Evolutionary conservation across 2,888 invertebrate species (phyloP).

Genomic region (Paralinhomoeus sp.): DNA sequence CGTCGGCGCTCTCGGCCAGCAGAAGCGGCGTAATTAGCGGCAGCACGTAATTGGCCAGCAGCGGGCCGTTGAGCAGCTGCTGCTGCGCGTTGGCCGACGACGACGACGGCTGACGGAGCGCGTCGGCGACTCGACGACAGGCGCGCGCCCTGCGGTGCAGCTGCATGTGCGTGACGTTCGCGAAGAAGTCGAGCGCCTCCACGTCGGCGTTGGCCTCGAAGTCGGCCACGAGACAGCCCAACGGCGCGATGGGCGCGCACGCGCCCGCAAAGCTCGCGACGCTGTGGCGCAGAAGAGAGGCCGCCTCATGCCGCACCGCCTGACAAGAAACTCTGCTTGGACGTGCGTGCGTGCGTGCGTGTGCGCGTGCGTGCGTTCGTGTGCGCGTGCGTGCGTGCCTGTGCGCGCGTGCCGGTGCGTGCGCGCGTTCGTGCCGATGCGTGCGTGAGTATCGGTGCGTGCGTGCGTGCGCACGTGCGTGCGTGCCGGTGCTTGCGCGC

Average conservation of each 20-base stretch:
- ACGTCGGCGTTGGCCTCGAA: constrained; percentile 32
- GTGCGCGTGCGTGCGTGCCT: no score
- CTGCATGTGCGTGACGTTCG: constrained; percentile 61
- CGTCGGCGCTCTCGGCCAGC: constrained; percentile 42
- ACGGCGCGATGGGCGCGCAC: constrained; percentile 11
- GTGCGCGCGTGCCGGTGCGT: no score
- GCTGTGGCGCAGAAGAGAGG: constrained; percentile 51
- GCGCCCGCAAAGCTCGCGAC: constrained; percentile 20
- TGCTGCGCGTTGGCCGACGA: no score
- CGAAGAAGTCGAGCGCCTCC: constrained; percentile 72
- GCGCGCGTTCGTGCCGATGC: no score
- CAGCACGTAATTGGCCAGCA: constrained; percentile 57
- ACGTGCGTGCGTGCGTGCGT: no score
- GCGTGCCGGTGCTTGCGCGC: no score
- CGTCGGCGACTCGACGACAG: constrained; percentile 38
- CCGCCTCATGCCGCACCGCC: constrained; percentile 49
- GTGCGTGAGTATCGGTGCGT: no score
- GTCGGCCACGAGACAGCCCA: constrained; percentile 17
- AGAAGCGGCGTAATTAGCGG: constrained; percentile 60
- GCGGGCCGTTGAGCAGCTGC: constrained; percentile 24
- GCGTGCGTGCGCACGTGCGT: no score
- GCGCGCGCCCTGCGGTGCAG: constrained; percentile 62
- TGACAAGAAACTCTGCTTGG: constrained; percentile 29
- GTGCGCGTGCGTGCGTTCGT: no score
- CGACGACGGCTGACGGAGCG: constrained; percentile 4